Base-by-base conservation (phyloP, 1,140 invertebrate genomes). In the Venturia canescens region DNA sequence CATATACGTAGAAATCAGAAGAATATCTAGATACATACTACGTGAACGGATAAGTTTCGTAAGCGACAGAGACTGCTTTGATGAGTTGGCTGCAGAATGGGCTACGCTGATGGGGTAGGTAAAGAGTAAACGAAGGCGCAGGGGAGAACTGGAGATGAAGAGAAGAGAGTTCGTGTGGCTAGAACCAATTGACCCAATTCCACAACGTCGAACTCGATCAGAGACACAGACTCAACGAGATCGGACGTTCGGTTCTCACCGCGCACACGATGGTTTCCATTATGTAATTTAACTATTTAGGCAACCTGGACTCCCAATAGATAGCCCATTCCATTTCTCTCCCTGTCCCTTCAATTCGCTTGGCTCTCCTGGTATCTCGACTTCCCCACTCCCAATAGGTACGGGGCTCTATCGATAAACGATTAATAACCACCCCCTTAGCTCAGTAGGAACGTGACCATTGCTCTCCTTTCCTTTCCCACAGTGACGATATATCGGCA, bases 201-300 rank as follows among this genome's bases (percentile, higher is more conserved):
- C 81, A 81, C 79, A 66, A 79, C 84, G 80, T 80, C 79, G 83
- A 80, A 80, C 83, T 72, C 82, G 83, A 84, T 82, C 66, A 75
- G 66, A 69, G 66, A 69, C 27, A 69, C 27, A 69, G 27, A 7
- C 27, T 16, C 13, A 18, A 31, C 29, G 66, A 69, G 66, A 69
- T 69, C 66, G 66, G 66, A 69, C 66, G 27, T 15, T 31, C 66
- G 50, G 53, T 60, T 53, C 78, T 78, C 81, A 80, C 83, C 82
- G 63, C 80, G 79, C 76, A 78, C 70, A 44, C 81, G 81, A 60
- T 82, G 72, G 75, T 81, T 81, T 78, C 84, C 82, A 85, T 88
- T 88, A 85, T 85, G 84, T 87, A 88, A 89, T 89, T 89, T 84
- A 88, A 88, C 88, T 87, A 89, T 87, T 89, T 89, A 88, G 86